Base-by-base conservation (phyloP, 2,888 invertebrate genomes). In the Strigamia maritima region DNA sequence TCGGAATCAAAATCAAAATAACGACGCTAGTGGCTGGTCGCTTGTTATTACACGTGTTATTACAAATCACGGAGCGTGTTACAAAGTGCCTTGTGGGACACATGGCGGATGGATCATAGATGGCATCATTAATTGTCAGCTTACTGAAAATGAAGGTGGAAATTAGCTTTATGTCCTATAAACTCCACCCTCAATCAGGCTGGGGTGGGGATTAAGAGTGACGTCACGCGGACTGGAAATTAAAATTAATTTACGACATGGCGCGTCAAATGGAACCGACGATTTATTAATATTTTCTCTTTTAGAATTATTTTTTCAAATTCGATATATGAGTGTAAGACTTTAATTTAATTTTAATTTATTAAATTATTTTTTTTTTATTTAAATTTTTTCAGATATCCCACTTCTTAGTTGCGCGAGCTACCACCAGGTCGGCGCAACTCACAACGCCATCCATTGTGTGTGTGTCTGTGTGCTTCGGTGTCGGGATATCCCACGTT, bases 401-500 rank as follows among this genome's bases (percentile, higher is more conserved):
- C 49, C 14, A 10, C 16, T 10, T 2, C 49, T 49, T 49, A 10
- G n/a, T 49, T 49, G 16, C 2, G 16, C n/a, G 16, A 49, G 49
- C 49, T 14, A 10, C 49, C 49, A 49, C 49, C 49, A 49, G 49
- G 49, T 2, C 49, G 49, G 49, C 49, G 49, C 10, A n/a, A 3
- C 16, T 2, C 49, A 49, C 49, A 49, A 49, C 14, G 49, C 49
- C 49, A 49, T n/a, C 49, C 49, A 49, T 49, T 49, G 49, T 40
- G 40, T 14, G 31, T 31, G 4, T 3, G 40, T 14, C 3, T 31
- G 4, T 3, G 49, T 10, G 49, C n/a, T 14, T 49, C 16, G n/a
- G 49, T 49, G 49, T 49, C n/a, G 49, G 49, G 49, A 49, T 49
- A 49, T 49, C 49, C 49, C 49, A n/a, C 31, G 49, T n/a, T n/a